Conservation (phyloP, 2,888 invertebrate species). For the Dendrolimus pini region DNA sequence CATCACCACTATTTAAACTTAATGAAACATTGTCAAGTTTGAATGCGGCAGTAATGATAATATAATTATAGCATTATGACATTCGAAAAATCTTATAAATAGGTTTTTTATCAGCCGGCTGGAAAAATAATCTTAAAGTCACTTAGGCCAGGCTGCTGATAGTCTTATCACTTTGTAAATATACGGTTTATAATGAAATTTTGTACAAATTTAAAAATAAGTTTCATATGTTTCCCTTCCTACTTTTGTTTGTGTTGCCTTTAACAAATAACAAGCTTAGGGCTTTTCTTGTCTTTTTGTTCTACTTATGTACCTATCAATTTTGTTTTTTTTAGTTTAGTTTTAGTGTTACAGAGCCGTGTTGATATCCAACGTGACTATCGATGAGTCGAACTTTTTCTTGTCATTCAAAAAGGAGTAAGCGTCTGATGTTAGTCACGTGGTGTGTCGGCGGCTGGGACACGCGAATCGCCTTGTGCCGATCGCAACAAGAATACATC, state of each 20-base stretch:
- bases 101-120: constrained; percentile 16
- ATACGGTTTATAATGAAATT: constrained; percentile 16
- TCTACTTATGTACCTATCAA: constrained; percentile 23
- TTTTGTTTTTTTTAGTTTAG: constrained; percentile 49
- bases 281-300: constrained; percentile 1
- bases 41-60: constrained; percentile 1
- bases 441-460: background rate
- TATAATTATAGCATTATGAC: constrained; percentile 1
- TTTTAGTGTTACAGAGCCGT: constrained; percentile 17
- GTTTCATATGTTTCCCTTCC: too few species aligned
- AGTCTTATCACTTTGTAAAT: constrained; percentile 17
- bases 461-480: constrained; percentile 36
- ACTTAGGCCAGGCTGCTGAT: constrained; percentile 10
- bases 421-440: background rate
- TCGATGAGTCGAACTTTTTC: background rate
- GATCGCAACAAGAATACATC: constrained; percentile 73
- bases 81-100: constrained; percentile 7
- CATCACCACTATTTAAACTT: too few species aligned
- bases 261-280: too few species aligned
- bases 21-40: constrained; percentile 1
- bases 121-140: constrained; percentile 20
- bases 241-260: too few species aligned
- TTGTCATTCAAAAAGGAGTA: background rate
- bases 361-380: background rate
- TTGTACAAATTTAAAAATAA: constrained; percentile 9